These are phyloP conservation scores for Pimpla rufipes DNA, from an alignment of 2,888 invertebrate species.

Conservation along the genomic window DNA sequence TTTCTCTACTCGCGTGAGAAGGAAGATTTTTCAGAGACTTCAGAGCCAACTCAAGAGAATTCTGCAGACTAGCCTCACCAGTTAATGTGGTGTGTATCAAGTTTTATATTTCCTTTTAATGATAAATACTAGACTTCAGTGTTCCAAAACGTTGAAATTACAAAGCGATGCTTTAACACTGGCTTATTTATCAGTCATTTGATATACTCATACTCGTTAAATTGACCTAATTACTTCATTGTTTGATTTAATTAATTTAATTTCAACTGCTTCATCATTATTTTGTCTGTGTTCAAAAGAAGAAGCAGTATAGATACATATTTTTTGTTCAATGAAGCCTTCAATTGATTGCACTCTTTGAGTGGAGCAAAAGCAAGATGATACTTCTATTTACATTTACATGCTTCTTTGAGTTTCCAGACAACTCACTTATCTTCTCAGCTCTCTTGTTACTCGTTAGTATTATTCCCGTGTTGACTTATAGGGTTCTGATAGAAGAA, in stretches of 20 bases:
- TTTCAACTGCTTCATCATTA: no score
- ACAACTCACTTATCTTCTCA: slow-evolving; percentile 95
- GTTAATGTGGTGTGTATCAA: slow-evolving; percentile 89
- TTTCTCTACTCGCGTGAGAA: slow-evolving; percentile 97
- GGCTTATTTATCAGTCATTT: no score
- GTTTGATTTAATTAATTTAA: no score
- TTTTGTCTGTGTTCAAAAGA: no score
- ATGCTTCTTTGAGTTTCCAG: slow-evolving; percentile 94
- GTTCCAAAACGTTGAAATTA: no score
- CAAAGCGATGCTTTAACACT: no score
- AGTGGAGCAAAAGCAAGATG: no score
- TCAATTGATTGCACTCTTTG: no score
- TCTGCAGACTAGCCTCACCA: slow-evolving; percentile 98
- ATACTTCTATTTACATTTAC: slow-evolving; percentile 91
- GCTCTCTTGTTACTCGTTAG: slow-evolving; percentile 96
- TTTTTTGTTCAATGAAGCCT: slow-evolving; percentile 87
- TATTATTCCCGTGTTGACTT: slow-evolving; percentile 97
- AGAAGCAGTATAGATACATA: no score
- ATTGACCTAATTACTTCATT: no score
- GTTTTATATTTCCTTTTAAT: slow-evolving; percentile 83
- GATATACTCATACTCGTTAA: no score
- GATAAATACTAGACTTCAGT: no score
- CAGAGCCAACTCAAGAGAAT: slow-evolving; percentile 95
- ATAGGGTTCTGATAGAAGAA: slow-evolving; percentile 99
- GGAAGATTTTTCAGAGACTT: slow-evolving; percentile 95